These are phyloP conservation scores for Villa cingulata DNA, from an alignment of 2,888 invertebrate species.

Conservation along the genomic window DNA sequence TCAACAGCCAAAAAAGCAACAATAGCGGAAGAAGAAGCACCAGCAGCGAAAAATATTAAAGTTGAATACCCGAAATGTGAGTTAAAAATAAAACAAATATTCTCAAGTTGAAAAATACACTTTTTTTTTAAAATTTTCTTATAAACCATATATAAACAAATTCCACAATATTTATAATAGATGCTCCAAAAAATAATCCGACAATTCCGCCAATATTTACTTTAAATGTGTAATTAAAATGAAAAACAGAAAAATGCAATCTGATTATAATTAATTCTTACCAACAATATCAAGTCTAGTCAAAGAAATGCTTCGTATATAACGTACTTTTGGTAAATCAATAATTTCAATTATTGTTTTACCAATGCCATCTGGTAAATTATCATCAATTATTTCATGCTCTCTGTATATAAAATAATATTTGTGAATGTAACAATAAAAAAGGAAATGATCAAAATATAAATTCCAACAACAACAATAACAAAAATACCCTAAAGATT, in stretches of 20 bases:
- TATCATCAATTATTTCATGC: neutral
- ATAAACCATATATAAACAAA: slow-evolving; percentile 14
- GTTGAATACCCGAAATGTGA: too few relatives aligned
- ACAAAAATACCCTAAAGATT: slow-evolving; percentile 3
- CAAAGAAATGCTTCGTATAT: slow-evolving; percentile 7
- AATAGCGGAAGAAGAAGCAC: neutral
- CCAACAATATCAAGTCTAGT: slow-evolving; percentile 13
- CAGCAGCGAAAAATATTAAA: neutral
- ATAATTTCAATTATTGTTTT: slow-evolving; percentile 8
- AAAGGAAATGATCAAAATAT: neutral
- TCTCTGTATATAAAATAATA: neutral
- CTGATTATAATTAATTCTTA: neutral
- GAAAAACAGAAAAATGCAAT: neutral
- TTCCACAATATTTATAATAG: slow-evolving; percentile 13
- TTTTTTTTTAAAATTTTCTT: slow-evolving; percentile 13
- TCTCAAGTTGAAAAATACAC: too few relatives aligned
- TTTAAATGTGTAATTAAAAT: neutral
- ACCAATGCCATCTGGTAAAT: neutral
- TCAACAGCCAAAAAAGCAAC: too few relatives aligned
- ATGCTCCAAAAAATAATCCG: slow-evolving; percentile 15
- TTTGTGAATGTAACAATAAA: too few relatives aligned
- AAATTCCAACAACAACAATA: too few relatives aligned
- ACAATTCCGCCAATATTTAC: slow-evolving; percentile 14
- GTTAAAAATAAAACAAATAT: too few relatives aligned
- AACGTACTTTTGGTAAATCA: slow-evolving; percentile 10